Evolutionary conservation across 2,113 vertebrate genomes (phyloP).

Genomic region (Numenius arquata): DNA sequence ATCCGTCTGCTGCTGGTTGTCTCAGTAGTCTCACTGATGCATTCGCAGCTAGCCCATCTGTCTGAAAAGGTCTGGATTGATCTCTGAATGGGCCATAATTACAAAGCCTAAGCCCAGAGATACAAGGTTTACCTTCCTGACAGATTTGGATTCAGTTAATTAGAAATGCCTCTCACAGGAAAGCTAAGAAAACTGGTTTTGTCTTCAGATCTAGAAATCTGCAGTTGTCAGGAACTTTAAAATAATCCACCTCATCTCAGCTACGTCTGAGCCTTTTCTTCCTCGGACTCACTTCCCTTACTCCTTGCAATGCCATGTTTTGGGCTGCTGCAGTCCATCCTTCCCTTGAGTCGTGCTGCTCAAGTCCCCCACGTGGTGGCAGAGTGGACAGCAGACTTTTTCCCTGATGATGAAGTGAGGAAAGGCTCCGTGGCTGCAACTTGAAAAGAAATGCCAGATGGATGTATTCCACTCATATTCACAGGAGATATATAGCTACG

Average conservation of each 20-base stretch:
- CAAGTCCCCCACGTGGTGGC: not conserved
- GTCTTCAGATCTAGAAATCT: not conserved
- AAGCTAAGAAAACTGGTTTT: not conserved
- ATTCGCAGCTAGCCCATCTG: not conserved
- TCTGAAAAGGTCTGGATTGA: not conserved
- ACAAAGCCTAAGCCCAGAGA: not conserved
- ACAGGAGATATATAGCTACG: not conserved
- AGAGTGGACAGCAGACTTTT: not conserved
- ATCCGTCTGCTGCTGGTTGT: not conserved
- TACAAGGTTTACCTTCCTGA: not conserved
- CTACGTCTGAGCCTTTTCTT: not conserved
- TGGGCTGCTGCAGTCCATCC: not conserved
- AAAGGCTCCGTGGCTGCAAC: not conserved
- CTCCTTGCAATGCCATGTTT: not conserved
- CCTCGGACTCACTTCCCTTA: rapidly evolving
- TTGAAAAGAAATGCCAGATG: not conserved
- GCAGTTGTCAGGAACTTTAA: not conserved
- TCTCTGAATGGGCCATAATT: not conserved
- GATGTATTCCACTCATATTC: not conserved
- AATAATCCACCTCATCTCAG: not conserved
- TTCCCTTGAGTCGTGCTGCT: not conserved
- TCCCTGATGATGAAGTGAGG: rapidly evolving
- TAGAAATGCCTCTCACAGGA: not conserved
- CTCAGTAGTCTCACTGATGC: not conserved
- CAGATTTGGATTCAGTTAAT: not conserved